Conservation (phyloP, 2,888 invertebrate genomes). For the Zaprionus bogoriensis region DNA sequence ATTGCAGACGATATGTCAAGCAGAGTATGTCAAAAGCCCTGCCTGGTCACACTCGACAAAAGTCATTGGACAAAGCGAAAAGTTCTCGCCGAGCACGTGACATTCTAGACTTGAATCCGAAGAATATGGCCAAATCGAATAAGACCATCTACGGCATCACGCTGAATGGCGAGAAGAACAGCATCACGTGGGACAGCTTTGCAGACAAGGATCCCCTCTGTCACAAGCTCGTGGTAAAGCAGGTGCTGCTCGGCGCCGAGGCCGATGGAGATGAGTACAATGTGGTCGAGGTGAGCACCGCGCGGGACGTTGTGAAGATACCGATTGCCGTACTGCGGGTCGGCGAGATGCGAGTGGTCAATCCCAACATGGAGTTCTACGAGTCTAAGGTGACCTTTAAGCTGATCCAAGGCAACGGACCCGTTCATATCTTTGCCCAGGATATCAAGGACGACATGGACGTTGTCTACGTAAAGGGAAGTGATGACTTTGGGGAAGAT, state of each 20-base stretch:
- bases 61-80: too few species aligned
- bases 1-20: too few species aligned
- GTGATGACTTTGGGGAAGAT: background rate
- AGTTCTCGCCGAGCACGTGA: too few species aligned
- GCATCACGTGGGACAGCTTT: constrained; percentile 92
- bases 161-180: constrained; percentile 88
- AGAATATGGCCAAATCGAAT: background rate
- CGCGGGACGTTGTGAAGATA: constrained; percentile 88
- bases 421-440: constrained; percentile 92
- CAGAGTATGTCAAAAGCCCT: too few species aligned
- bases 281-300: constrained; percentile 85
- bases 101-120: too few species aligned
- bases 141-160: constrained; percentile 85
- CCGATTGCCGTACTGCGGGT: constrained; percentile 91
- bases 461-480: background rate
- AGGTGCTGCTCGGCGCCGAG: constrained; percentile 90
- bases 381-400: constrained; percentile 93
- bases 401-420: constrained; percentile 89
- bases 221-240: constrained; percentile 90
- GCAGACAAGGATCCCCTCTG: constrained; percentile 85
- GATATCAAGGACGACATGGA: constrained; percentile 86
- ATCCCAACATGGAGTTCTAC: constrained; percentile 92
- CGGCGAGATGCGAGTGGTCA: constrained; percentile 89
- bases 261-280: constrained; percentile 90
- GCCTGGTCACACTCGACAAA: too few species aligned